Evolutionary conservation across 2,113 vertebrate species (phyloP).

Genomic region (Pangasianodon hypophthalmus): DNA sequence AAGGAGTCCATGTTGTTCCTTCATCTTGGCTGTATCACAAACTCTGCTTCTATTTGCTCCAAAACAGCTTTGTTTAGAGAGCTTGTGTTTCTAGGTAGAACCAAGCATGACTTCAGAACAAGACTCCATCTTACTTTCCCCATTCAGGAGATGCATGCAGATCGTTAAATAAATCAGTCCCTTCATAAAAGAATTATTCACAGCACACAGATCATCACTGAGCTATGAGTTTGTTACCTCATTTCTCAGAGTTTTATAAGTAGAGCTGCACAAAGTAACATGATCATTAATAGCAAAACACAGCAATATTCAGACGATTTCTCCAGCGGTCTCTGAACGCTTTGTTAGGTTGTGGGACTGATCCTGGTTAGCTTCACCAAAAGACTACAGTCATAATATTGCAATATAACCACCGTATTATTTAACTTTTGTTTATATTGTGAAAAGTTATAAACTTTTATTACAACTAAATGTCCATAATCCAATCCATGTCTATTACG

Average conservation of each 20-base stretch:
- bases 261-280: not conserved
- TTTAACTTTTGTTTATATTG: not conserved
- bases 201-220: no score
- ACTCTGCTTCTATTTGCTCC: not conserved
- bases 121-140: not conserved
- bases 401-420: not conserved
- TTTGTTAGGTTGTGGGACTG: not conserved
- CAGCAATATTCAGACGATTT: not conserved
- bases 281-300: not conserved
- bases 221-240: not conserved
- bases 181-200: not conserved
- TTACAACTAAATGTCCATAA: not conserved
- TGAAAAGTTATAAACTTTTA: not conserved
- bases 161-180: not conserved
- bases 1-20: not conserved
- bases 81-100: not conserved
- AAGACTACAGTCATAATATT: not conserved
- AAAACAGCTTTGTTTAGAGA: not conserved
- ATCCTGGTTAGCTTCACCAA: not conserved
- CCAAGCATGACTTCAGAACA: not conserved
- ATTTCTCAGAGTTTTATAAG: not conserved
- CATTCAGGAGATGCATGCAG: not conserved
- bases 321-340: not conserved
- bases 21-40: not conserved
- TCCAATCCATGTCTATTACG: not conserved